A percentile compares a stretch with the other conserved stretches of the same genome.
These are phyloP conservation scores for Leuciscus idus DNA, from an alignment of 2,113 vertebrate genomes.

Conservation along the genomic window DNA sequence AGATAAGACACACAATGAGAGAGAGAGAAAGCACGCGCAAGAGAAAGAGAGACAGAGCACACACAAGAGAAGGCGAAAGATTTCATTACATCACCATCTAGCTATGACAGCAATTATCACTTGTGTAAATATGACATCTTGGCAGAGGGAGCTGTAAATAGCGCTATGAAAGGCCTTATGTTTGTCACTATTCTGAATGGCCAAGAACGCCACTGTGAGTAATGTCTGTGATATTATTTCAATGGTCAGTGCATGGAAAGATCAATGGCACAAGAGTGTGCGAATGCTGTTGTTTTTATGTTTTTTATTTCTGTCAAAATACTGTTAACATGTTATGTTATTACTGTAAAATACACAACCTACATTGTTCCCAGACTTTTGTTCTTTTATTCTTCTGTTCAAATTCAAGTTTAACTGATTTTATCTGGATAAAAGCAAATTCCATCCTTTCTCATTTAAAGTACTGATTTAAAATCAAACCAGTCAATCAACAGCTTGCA, in stretches of 20 bases:
- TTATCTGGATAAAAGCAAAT: not conserved
- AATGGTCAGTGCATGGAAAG: constrained; percentile 38
- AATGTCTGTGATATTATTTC: constrained; percentile 41
- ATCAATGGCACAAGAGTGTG: not conserved
- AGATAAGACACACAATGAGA: not conserved
- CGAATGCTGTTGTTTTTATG: constrained; percentile 38
- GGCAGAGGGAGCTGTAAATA: constrained; percentile 56
- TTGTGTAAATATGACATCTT: constrained; percentile 51
- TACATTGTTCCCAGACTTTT: not conserved
- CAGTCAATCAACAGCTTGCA: not conserved
- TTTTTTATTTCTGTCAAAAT: constrained; percentile 34
- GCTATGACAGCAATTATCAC: constrained; percentile 37
- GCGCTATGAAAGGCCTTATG: constrained; percentile 29
- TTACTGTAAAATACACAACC: constrained; percentile 3
- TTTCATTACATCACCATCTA: constrained; percentile 34
- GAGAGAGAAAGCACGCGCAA: constrained; percentile 28
- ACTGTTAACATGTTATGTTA: constrained; percentile 8
- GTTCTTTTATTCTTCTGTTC: not conserved
- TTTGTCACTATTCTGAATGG: constrained; percentile 46
- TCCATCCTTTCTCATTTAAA: constrained; percentile 2
- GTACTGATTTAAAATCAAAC: not conserved
- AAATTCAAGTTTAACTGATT: constrained; percentile 6
- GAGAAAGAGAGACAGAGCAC: not conserved
- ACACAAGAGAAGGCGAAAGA: constrained; percentile 5
- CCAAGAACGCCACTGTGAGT: constrained; percentile 45